Conservation (phyloP, 2,888 invertebrate species). For the Aricia artaxerxes region DNA sequence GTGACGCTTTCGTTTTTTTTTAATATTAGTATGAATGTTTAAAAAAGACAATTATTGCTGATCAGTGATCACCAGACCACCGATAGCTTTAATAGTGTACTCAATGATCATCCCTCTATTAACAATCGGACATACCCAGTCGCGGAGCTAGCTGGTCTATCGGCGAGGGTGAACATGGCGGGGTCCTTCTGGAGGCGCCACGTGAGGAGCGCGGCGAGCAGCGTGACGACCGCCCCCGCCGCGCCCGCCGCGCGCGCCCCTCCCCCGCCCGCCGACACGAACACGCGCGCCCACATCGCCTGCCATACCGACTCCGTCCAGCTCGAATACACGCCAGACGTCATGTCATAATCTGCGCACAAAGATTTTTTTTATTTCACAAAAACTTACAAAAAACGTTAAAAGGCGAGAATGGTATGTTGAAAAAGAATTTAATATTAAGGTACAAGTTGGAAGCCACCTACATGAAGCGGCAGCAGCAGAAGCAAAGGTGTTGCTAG, state of each 20-base stretch:
- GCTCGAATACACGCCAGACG: slow-evolving; percentile 88
- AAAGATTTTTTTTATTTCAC: no score
- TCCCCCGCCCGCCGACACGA: slow-evolving; percentile 84
- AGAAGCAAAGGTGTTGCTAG: no score
- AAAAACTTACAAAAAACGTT: no score
- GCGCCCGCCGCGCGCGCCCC: slow-evolving; percentile 58
- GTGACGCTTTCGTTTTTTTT: no score
- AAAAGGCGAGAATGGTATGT: no score
- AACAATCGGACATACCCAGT: slow-evolving; percentile 50
- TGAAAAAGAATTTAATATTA: no score
- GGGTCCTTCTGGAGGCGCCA: slow-evolving; percentile 58
- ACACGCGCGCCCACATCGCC: slow-evolving; percentile 86
- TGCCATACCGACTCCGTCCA: slow-evolving; percentile 96
- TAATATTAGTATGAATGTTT: no score
- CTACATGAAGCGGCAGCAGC: no score
- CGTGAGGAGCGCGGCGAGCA: slow-evolving; percentile 55
- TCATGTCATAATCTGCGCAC: slow-evolving; percentile 82
- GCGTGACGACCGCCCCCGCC: slow-evolving; percentile 52
- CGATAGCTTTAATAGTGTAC: not conserved
- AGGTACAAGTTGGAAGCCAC: no score
- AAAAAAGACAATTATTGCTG: not conserved
- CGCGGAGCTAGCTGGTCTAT: slow-evolving; percentile 44
- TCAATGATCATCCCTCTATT: not conserved
- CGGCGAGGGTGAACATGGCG: slow-evolving; percentile 50
- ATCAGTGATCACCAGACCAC: not conserved